Percentiles rank a stretch among this genome's conserved stretches.
phyloP scores from a whole-genome alignment of 2,113 vertebrate genomes.

The Centropus unirufus region DNA sequence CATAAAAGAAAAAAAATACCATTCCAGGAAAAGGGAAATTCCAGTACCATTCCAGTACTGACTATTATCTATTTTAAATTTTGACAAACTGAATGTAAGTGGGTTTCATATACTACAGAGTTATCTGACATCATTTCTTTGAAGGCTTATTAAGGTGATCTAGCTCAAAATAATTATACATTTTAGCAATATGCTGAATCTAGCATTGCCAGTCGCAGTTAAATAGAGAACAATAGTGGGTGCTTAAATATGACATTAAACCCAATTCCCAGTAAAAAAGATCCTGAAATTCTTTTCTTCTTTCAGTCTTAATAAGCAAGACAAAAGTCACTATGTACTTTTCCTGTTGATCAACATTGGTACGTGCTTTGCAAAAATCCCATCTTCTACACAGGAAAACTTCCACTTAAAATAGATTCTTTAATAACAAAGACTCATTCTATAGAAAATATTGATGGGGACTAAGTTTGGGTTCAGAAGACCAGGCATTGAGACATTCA shows the following conservation, averaged over 20 bases:
- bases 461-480: not conserved
- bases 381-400: not conserved
- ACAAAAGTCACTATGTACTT: not conserved
- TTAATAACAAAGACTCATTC: not conserved
- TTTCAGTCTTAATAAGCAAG: not conserved
- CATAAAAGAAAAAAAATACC: not conserved
- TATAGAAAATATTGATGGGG: not conserved
- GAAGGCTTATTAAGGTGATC: not conserved
- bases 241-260: not conserved
- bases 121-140: slow-evolving; percentile 15
- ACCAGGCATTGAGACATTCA: not conserved
- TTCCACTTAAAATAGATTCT: not conserved
- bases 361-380: not conserved
- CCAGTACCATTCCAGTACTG: not conserved
- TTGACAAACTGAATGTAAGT: slow-evolving; percentile 41
- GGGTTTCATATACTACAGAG: slow-evolving; percentile 8
- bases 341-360: not conserved
- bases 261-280: not conserved
- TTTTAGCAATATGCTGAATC: not conserved
- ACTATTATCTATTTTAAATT: slow-evolving; percentile 29
- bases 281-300: not conserved
- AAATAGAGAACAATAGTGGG: not conserved
- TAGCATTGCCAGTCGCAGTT: not conserved
- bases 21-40: slow-evolving; percentile 25
- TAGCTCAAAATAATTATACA: not conserved